Base-by-base conservation (phyloP, 1,140 invertebrate species). In the Nixonia krombeini region DNA sequence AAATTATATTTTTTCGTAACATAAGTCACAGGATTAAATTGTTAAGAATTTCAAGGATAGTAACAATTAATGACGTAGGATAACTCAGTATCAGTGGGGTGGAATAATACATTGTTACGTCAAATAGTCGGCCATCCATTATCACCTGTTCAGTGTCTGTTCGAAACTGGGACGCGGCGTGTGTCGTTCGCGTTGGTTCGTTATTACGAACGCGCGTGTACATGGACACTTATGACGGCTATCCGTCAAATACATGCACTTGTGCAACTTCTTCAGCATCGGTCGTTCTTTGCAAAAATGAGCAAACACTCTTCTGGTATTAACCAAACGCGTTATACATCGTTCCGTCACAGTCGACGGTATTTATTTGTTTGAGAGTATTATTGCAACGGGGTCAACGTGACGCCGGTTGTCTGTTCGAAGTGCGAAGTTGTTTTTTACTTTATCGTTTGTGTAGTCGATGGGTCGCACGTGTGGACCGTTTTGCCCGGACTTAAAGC, bases 191-290 rank as follows among this genome's bases (percentile, higher is more conserved):
- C 2, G 8, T n/a, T 13, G 9, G 25, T 50, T 58, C 25, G 23
- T 61, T 56, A 21, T 61, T 61, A 46, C 50, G 50, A 66, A 55
- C 63, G n/a, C n/a, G n/a, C n/a, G n/a, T n/a, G n/a, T n/a, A n/a
- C n/a, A n/a, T n/a, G n/a, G n/a, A n/a, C n/a, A n/a, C n/a, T n/a
- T n/a, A n/a, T n/a, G n/a, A n/a, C n/a, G n/a, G n/a, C n/a, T n/a
- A 59, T 50, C 55, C 63, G 21, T 21, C 2, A 6, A 21, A 21
- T 21, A 21, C 2, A 56, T 40, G 65, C 58, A 69, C 65, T 69
- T 69, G 53, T 62, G 58, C 58, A 44, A 69, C 65, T 69, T 69
- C 65, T 49, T 35, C 51, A 21, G 37, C 58, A 63, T 69, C 65
- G 58, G 61, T 41, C 41, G 41, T 0, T 7, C 3, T 2, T 52